These are phyloP conservation scores for Molorchus minor DNA, from an alignment of 2,888 invertebrate genomes.

Conservation along the genomic window DNA sequence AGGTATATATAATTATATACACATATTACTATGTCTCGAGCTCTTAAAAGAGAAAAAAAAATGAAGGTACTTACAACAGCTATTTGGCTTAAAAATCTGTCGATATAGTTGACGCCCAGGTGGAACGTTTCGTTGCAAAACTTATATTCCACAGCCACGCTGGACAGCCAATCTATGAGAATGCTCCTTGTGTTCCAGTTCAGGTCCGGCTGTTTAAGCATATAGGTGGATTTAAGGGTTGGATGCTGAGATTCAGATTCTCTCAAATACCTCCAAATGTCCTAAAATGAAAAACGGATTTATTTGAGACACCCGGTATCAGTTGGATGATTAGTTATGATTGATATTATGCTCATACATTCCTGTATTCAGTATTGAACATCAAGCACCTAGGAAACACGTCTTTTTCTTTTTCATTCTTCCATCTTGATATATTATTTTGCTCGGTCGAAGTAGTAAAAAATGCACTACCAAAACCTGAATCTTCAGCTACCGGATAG, in stretches of 20 bases:
- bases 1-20: too few relatives aligned
- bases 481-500: conserved; percentile 18
- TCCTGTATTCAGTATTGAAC: conserved; percentile 39
- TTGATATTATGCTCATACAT: conserved; percentile 27
- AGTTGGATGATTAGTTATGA: neutral
- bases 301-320: neutral
- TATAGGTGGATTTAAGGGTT: conserved; percentile 52
- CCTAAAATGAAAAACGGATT: conserved; percentile 37
- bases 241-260: conserved; percentile 41
- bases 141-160: conserved; percentile 56
- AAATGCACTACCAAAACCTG: too few relatives aligned
- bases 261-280: conserved; percentile 52
- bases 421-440: conserved; percentile 7
- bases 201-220: conserved; percentile 56
- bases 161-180: conserved; percentile 58
- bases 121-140: conserved; percentile 56
- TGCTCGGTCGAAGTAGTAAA: conserved; percentile 32
- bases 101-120: conserved; percentile 56
- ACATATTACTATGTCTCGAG: too few relatives aligned
- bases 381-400: conserved; percentile 36
- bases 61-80: conserved; percentile 55
- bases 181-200: conserved; percentile 54
- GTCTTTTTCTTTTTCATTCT: conserved; percentile 29
- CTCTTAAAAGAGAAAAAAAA: too few relatives aligned
- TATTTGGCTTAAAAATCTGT: conserved; percentile 57